Conservation (phyloP, 2,888 invertebrate species). For the Criorhina ranunculi region DNA sequence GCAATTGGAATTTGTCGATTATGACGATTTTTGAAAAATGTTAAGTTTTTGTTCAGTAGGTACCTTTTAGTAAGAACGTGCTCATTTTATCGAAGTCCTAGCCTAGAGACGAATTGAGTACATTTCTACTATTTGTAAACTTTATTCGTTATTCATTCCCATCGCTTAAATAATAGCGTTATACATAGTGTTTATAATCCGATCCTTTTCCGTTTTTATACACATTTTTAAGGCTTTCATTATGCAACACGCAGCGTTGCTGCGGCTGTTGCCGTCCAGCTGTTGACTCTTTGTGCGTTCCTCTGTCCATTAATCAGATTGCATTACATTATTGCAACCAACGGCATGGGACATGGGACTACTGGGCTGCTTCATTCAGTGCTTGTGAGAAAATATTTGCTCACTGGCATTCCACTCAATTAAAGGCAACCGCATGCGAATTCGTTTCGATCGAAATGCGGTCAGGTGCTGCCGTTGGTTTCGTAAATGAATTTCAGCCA, state of each 20-base stretch:
- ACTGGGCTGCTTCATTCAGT: constrained; percentile 16
- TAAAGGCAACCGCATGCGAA: constrained; percentile 48
- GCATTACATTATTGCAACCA: constrained; percentile 48
- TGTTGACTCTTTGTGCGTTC: constrained; percentile 31
- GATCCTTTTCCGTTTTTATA: too few relatives aligned
- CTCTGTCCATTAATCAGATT: constrained; percentile 50
- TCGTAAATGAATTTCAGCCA: constrained; percentile 22
- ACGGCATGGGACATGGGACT: background rate
- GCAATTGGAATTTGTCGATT: too few relatives aligned
- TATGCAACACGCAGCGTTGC: background rate
- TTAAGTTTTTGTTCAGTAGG: too few relatives aligned
- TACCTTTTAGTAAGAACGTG: too few relatives aligned
- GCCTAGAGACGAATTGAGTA: too few relatives aligned
- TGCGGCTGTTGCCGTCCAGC: background rate
- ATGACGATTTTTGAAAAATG: too few relatives aligned
- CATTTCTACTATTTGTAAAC: too few relatives aligned
- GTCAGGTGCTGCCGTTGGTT: background rate
- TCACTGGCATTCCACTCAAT: constrained; percentile 52
- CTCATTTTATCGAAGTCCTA: too few relatives aligned
- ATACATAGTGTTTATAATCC: too few relatives aligned
- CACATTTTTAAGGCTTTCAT: too few relatives aligned
- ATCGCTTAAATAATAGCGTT: too few relatives aligned
- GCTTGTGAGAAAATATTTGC: constrained; percentile 44
- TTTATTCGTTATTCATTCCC: too few relatives aligned
- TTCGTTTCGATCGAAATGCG: constrained; percentile 30